Base-by-base conservation (phyloP, 2,113 vertebrate genomes). In the Calypte anna region DNA sequence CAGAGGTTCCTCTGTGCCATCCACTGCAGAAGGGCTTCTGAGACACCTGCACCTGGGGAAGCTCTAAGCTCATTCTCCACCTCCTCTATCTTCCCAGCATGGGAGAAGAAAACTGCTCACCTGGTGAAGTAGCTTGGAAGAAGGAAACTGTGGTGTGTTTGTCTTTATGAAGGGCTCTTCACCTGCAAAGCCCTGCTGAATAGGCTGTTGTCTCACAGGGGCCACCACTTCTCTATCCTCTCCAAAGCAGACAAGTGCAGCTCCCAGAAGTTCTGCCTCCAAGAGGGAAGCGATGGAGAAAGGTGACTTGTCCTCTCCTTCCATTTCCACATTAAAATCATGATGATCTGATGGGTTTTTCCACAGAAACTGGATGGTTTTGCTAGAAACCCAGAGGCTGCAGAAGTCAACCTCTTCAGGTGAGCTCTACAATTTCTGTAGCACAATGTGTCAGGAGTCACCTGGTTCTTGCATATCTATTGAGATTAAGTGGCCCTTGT, bases 71-170 rank as follows among this genome's bases (percentile, higher is more conserved):
- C 3, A 5, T 33, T 76, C 57, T 38, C 69, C 25, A 54, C 20
- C n/a, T 63, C 38, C 53, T 70, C 48, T 22, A 18, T 20, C 48
- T 58, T 81, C 30, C n/a, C 43, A 70, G 38, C 3, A 2, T 1
- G 4, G 20, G 19, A 73, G 25, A 54, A 59, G 44, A 12, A 86
- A 92, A 89, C 31, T 22, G 24, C 33, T n/a, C 67, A 54, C 36
- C 68, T 63, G 57, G 36, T 40, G 70, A 72, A 91, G 90, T 54
- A 75, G 33, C 27, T 79, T 64, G 21, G 21, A 82, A 84, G 50
- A 19, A 76, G 54, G 50, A 93, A 91, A 90, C 73, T 73, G 54
- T 40, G 14, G n/a, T 68, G 54, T 80, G n/a, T 73, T 80, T 72
- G 66, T 50, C 74, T 72, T 89, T 87, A 25, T 9, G 9, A 85